phyloP scores from a whole-genome alignment of 1,140 invertebrate genomes.

The Varroa destructor region DNA sequence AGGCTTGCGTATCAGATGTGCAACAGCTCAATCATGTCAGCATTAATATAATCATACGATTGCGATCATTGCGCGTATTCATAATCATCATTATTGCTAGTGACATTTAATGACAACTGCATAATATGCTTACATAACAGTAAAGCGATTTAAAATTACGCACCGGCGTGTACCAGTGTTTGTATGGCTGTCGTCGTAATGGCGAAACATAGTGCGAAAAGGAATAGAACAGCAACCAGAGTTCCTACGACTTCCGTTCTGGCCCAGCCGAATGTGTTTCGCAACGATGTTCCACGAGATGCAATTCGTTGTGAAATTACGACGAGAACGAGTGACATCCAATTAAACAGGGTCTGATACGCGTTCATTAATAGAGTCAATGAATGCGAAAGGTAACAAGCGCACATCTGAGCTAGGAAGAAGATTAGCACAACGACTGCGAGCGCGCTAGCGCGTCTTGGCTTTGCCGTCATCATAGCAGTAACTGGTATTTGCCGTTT shows the following conservation, averaged over 20 bases:
- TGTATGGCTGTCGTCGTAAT: constrained; percentile 64
- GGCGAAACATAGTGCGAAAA: constrained; percentile 67
- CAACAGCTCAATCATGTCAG: no score
- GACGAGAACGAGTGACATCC: constrained; percentile 71
- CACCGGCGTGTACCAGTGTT: constrained; percentile 43
- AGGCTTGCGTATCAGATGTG: no score
- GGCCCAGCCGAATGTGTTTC: constrained; percentile 82
- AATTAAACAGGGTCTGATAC: constrained; percentile 75
- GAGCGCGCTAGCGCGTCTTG: not conserved
- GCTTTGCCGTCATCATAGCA: constrained; percentile 24
- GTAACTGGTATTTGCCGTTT: not conserved
- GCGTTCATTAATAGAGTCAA: constrained; percentile 66
- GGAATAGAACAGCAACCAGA: constrained; percentile 64
- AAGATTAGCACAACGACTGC: constrained; percentile 43
- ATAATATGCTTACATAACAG: no score
- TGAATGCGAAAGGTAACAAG: constrained; percentile 64
- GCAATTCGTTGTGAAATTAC: constrained; percentile 85
- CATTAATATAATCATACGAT: no score
- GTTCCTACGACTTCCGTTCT: constrained; percentile 67
- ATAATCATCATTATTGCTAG: no score
- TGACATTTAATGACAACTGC: no score
- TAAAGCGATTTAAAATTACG: constrained; percentile 28
- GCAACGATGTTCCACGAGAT: constrained; percentile 58
- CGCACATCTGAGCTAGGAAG: constrained; percentile 56
- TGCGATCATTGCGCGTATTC: no score